Evolutionary conservation across 2,797 vertebrate genomes (phyloP), one percentile per base, ranked within the genome.

Genomic region (Myiothlypis chrysogaster): DNA sequence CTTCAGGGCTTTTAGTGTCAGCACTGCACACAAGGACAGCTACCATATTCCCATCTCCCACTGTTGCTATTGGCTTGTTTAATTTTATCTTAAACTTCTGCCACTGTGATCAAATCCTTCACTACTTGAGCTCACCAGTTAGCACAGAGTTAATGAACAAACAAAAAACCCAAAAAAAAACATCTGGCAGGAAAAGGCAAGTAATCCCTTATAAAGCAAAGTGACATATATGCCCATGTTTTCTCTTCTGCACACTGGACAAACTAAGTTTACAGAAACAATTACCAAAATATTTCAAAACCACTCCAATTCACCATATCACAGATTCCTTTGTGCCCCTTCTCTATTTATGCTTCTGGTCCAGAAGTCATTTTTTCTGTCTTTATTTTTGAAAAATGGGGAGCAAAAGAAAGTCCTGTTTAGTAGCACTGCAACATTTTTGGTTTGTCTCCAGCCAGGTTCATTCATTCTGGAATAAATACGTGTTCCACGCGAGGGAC

Each of bases 381-480:
- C 25, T 71, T 65, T 47, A 32, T 59, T 82, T 89, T 73, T 63
- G 32, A 89, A 72, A 84, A 87, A 60, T 2, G 8, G 34, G 34
- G 11, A 16, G 5, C 9, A n/a, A 60, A 66, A 53, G 28, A 17
- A 81, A 84, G 66, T 73, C 34, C 66, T 53, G 9, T 46, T 37
- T 50, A 49, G 23, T 2, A 43, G 53, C 32, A n/a, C 15, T 53
- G 1, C 9, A 19, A n/a, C 50, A 11, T 25, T 43, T 57, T 23
- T 60, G 61, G 2, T 57, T 83, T 17, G 35, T 21, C 46, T 63
- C 52, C 35, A 43, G 27, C 22, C 2, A 60, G 44, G 57, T 32
- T 34, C 34, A 10, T 60, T 97, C 91, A 97, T 52, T 97, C 95
- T 23, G 94, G 84, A 77, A 96, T 86, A 82, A 97, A 95, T 1